Evolutionary conservation across 2,888 invertebrate genomes (phyloP), one percentile per base, ranked within the genome.

Genomic region (Ophion obscuratus): DNA sequence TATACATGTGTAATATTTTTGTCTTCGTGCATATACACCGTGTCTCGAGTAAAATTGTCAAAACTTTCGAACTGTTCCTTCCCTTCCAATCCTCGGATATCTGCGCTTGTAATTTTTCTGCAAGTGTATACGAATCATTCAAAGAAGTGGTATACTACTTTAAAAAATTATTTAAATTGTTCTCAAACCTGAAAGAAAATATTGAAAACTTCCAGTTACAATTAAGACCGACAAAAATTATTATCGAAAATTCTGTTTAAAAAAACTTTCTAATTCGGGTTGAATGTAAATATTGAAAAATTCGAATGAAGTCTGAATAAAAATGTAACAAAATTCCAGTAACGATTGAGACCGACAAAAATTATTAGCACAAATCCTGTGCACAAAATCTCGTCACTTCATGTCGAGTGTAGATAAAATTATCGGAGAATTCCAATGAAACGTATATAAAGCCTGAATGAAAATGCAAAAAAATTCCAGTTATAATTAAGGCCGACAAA

Each of bases 1-100:
- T n/a, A 59, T 44, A 67, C 36, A 64, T 36, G 31, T 53, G 4
- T 36, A 27, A 44, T 36, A 31, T 44, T 87, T 62, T 73, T 68
- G 9, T n/a, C 10, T 27, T 11, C n/a, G 17, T 20, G 20, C 27
- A n/a, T n/a, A 40, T 24, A 40, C 40, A 40, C 40, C 7, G 14
- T 53, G 17, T 53, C 17, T 14, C n/a, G 7, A 64, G 64, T 14
- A 7, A 64, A 64, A 31, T 31, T 64, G 36, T 27, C 11, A 4
- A 64, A 31, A 31, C 36, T 36, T 36, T 20, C n/a, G 36, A 17
- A 64, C 20, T 5, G 14, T 31, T 64, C 14, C 17, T 31, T 27
- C 27, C 64, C 10, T 17, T 27, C 17, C 11, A 17, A 64, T 31
- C 2, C 61, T 24, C 2, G 24, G 11, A 62, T 24, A 24, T 62